Evolutionary conservation across 2,797 vertebrate species (phyloP).

Genomic region (Anguilla anguilla): DNA sequence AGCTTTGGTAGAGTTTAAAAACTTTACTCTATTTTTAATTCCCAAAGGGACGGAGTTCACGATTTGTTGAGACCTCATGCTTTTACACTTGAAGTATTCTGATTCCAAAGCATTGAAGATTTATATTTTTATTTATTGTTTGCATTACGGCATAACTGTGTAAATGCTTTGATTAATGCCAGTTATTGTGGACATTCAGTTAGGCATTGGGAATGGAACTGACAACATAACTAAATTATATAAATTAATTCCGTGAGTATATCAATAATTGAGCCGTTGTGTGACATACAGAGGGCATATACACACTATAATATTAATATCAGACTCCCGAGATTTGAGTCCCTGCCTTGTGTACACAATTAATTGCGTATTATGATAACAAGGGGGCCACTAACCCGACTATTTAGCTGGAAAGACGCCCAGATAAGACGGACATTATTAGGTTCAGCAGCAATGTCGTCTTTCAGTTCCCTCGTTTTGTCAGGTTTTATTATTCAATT

Average conservation of each 20-base stretch:
- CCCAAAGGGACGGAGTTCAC: neutral
- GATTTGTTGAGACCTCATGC: neutral
- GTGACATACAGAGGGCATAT: neutral
- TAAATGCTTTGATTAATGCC: neutral
- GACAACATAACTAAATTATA: neutral
- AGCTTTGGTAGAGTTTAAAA: neutral
- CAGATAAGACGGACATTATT: neutral
- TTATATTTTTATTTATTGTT: neutral
- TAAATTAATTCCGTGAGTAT: neutral
- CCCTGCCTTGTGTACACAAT: neutral
- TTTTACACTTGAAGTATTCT: neutral
- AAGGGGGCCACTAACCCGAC: slow-evolving; percentile 18
- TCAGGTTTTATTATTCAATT: neutral
- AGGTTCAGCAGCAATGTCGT: neutral
- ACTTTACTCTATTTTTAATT: neutral
- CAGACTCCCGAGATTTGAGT: neutral
- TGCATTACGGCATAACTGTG: neutral
- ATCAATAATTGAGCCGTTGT: neutral
- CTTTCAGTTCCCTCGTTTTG: neutral
- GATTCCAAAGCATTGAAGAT: neutral
- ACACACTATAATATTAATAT: neutral
- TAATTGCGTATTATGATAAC: slow-evolving; percentile 25
- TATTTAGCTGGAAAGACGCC: slow-evolving; percentile 20
- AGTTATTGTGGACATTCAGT: neutral
- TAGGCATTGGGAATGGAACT: neutral